These are phyloP conservation scores for Tetranychus urticae DNA, from an alignment of 1,140 invertebrate genomes.

Conservation along the genomic window DNA sequence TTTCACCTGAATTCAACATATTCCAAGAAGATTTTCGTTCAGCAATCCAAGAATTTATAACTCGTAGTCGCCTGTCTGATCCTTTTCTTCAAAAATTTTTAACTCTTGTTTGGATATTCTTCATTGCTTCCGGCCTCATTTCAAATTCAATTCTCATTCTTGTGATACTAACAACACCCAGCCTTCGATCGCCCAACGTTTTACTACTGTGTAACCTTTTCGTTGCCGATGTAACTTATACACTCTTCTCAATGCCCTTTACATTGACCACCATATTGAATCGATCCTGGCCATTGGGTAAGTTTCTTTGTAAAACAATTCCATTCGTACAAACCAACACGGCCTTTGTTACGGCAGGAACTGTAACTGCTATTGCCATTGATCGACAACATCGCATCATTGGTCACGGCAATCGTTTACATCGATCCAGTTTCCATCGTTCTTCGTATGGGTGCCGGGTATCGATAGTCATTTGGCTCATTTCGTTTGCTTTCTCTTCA, in stretches of 20 bases:
- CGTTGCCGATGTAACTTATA: conserved; percentile 31
- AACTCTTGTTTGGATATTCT: no score
- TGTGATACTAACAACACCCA: no score
- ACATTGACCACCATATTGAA: conserved; percentile 24
- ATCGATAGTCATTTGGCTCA: conserved; percentile 23
- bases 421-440: not conserved
- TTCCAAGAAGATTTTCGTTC: no score
- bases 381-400: conserved; percentile 29
- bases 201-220: conserved; percentile 25
- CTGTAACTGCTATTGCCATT: conserved; percentile 33
- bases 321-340: conserved; percentile 31
- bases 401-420: conserved; percentile 16
- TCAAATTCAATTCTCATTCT: no score
- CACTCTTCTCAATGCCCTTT: conserved; percentile 30
- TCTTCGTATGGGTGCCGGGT: not conserved
- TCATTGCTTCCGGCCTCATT: no score
- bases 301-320: conserved; percentile 29
- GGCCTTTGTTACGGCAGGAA: conserved; percentile 33
- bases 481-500: conserved; percentile 26
- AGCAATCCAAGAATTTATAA: no score
- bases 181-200: not conserved
- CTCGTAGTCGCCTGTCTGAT: no score
- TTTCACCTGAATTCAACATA: no score
- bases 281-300: conserved; percentile 20
- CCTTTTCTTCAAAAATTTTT: no score